Evolutionary conservation across 2,797 vertebrate genomes (phyloP).

Genomic region (Crax fasciolata): DNA sequence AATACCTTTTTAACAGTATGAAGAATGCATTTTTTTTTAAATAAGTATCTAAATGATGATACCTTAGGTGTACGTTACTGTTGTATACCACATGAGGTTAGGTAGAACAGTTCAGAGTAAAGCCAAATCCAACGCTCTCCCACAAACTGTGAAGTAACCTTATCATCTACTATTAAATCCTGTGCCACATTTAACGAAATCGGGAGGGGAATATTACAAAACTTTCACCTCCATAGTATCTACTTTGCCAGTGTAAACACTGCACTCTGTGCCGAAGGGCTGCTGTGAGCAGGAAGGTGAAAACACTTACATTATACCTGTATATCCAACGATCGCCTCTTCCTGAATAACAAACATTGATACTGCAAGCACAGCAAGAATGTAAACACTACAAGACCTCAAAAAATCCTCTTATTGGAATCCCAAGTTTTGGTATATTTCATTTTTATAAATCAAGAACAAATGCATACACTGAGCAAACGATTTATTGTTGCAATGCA

Average conservation of each 20-base stretch:
- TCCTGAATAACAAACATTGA: not conserved
- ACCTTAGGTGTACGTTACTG: not conserved
- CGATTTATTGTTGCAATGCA: not conserved
- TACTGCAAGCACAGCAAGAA: not conserved
- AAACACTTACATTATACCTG: not conserved
- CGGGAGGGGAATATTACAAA: not conserved
- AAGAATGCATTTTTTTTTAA: not conserved
- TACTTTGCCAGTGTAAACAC: not conserved
- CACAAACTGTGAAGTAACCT: not conserved
- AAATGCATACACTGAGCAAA: not conserved
- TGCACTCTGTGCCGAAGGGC: not conserved
- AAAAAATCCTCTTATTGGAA: not conserved
- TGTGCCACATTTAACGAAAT: not conserved
- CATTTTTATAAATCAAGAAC: not conserved
- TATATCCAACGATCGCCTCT: not conserved
- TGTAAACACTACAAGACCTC: not conserved
- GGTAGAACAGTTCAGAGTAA: not conserved
- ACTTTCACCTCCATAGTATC: not conserved
- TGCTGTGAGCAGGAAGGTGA: not conserved
- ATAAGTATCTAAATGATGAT: not conserved
- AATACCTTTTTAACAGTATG: not conserved
- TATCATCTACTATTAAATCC: not conserved
- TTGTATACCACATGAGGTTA: not conserved
- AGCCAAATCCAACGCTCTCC: not conserved
- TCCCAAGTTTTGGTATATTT: not conserved